Evolutionary conservation across 2,888 invertebrate species (phyloP).

Genomic region (Cremastobaeus sp.): DNA sequence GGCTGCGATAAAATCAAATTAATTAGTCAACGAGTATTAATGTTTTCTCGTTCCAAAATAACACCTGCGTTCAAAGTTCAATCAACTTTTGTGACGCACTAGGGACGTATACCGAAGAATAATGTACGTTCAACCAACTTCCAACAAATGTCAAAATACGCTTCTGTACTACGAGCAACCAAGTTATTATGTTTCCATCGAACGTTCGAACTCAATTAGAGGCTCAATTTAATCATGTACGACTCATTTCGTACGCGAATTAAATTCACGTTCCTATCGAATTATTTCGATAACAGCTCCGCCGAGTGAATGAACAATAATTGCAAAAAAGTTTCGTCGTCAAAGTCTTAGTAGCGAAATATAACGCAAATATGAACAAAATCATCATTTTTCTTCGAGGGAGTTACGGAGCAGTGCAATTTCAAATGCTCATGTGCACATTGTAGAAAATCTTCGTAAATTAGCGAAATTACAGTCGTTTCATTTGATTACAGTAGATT

Average conservation of each 20-base stretch:
- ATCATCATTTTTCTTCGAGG: too few species aligned
- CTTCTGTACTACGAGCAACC: slow-evolving; percentile 18
- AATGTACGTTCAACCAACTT: slow-evolving; percentile 48
- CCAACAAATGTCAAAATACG: slow-evolving; percentile 33
- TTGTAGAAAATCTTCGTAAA: too few species aligned
- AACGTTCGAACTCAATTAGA: slow-evolving; percentile 33
- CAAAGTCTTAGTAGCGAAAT: too few species aligned
- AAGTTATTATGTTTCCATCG: slow-evolving; percentile 31
- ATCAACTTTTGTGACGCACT: slow-evolving; percentile 50
- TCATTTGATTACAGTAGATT: too few species aligned
- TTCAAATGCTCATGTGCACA: too few species aligned
- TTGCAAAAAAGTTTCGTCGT: too few species aligned
- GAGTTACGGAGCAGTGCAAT: too few species aligned
- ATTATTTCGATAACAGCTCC: slow-evolving; percentile 3
- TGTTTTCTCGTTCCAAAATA: slow-evolving; percentile 35
- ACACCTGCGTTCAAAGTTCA: slow-evolving; percentile 47
- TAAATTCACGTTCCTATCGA: background rate
- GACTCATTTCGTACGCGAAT: background rate
- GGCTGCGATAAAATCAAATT: slow-evolving; percentile 15
- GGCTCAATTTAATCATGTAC: background rate
- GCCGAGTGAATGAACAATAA: too few species aligned
- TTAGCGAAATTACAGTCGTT: too few species aligned
- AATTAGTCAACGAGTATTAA: slow-evolving; percentile 28
- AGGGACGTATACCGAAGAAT: slow-evolving; percentile 35
- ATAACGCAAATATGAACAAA: too few species aligned